phyloP scores from a whole-genome alignment of 2,797 vertebrate species.

The Cyclura pinguis region DNA sequence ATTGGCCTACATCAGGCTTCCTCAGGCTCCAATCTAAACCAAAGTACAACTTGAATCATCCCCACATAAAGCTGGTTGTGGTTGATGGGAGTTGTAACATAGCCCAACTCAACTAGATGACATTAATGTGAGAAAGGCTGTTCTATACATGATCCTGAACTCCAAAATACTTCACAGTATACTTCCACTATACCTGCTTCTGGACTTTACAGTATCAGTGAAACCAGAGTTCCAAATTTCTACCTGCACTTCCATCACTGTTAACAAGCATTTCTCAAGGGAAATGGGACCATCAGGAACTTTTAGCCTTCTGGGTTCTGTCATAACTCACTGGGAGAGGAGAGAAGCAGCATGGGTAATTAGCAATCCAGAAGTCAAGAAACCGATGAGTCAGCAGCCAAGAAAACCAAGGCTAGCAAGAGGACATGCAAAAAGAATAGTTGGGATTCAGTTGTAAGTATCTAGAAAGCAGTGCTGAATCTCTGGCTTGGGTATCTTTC shows the following conservation, averaged over 20 bases:
- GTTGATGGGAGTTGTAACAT: background rate
- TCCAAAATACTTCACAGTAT: background rate
- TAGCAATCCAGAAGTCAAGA: too few relatives aligned
- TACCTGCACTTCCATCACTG: slow-evolving; percentile 5
- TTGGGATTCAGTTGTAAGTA: too few relatives aligned
- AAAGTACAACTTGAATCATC: background rate
- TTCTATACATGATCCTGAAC: background rate
- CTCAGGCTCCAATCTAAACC: background rate
- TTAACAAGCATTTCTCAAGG: background rate
- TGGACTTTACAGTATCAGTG: background rate
- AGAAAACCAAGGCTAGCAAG: too few relatives aligned
- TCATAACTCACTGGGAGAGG: too few relatives aligned
- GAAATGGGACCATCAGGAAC: too few relatives aligned
- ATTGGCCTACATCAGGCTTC: background rate
- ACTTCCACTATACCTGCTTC: background rate
- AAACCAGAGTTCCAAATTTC: slow-evolving; percentile 22
- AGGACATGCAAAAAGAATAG: too few relatives aligned
- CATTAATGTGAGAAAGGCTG: background rate
- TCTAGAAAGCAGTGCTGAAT: too few relatives aligned
- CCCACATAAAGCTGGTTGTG: background rate
- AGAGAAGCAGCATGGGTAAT: too few relatives aligned
- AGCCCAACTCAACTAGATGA: background rate
- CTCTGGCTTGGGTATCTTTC: too few relatives aligned
- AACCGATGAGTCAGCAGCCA: too few relatives aligned
- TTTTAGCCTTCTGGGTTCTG: background rate